Evolutionary conservation across 2,113 vertebrate species (phyloP), one percentile per base, ranked within the genome.

Genomic region (Dermatemys mawii): DNA sequence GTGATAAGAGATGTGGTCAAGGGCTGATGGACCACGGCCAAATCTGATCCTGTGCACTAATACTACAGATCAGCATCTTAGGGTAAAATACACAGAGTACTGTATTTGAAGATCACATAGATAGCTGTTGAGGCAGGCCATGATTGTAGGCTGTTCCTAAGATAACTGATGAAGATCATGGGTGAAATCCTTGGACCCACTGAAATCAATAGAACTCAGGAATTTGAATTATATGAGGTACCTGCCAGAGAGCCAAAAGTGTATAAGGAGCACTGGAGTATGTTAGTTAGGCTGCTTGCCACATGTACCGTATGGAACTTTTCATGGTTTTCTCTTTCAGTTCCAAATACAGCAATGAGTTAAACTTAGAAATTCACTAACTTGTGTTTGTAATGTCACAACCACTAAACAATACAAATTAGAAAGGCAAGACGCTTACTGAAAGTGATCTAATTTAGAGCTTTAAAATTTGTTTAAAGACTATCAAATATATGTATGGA

Each of bases 1-100:
- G 27, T 27, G 87, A 48, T 17, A 63, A 19, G 46, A 50, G 88
- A 90, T 55, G 24, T 92, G 81, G 94, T 95, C 94, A 38, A 4
- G 2, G 6, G 46, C 48, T 54, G 79, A 49, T 35, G 48, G 44
- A 32, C 46, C 46, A 49, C 27, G 10, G 76, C 78, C 73, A 81
- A 84, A n/a, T 78, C 89, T 95, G 93, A 44, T 35, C 94, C 84
- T 26, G 91, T 54, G 83, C 86, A 60, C 27, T 73, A n/a, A 22
- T 60, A 60, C 38, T 41, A 21, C 67, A 38, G 44, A 4, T 50
- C 54, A 35, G 70, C 24, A 79, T 70, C 53, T 17, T 57, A 60
- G 83, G 81, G 53, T 0, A 5, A 82, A 16, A 35, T 16, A 32
- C 6, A 14, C 63, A 87, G 50, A 32, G 86, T 89, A 83, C 6